Percentiles rank a stretch among this genome's conserved stretches.
phyloP scores from a whole-genome alignment of 2,113 vertebrate species.

The Ptychochromis oligacanthus region DNA sequence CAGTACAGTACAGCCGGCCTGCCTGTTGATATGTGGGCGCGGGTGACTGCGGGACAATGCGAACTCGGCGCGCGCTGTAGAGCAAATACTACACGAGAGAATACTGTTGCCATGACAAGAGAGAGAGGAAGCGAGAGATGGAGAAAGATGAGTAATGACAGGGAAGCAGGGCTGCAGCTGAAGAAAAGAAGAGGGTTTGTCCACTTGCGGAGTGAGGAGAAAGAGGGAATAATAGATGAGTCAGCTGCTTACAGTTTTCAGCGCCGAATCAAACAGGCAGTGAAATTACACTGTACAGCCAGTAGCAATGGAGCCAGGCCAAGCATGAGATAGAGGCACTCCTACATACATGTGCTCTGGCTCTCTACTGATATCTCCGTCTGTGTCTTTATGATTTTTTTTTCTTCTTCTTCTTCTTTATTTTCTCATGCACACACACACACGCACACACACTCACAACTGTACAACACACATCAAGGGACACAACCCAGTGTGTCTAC shows the following conservation, averaged over 20 bases:
- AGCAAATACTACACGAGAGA: slow-evolving; percentile 70
- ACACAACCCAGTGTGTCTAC: slow-evolving; percentile 1
- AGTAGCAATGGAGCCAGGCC: slow-evolving; percentile 64
- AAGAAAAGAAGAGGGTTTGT: slow-evolving; percentile 62
- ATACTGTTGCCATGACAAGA: slow-evolving; percentile 77
- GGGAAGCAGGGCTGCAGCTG: slow-evolving; percentile 53
- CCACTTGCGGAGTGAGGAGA: slow-evolving; percentile 52
- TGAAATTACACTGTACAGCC: slow-evolving; percentile 66
- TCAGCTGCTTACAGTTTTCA: slow-evolving; percentile 68
- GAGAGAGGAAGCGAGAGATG: slow-evolving; percentile 44
- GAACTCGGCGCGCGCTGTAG: slow-evolving; percentile 62
- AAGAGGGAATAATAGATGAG: slow-evolving; percentile 72
- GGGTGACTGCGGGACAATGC: slow-evolving; percentile 75
- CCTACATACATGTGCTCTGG: slow-evolving; percentile 62
- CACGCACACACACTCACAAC: not conserved
- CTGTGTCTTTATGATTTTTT: slow-evolving; percentile 19
- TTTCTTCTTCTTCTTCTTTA: slow-evolving; percentile 4
- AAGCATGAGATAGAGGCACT: slow-evolving; percentile 56
- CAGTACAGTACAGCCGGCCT: slow-evolving; percentile 68
- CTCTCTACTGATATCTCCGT: slow-evolving; percentile 37
- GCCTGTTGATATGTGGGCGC: slow-evolving; percentile 80
- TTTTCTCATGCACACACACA: slow-evolving; percentile 9
- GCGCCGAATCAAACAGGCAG: slow-evolving; percentile 55
- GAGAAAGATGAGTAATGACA: slow-evolving; percentile 59
- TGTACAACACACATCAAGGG: slow-evolving; percentile 19